phyloP scores from a whole-genome alignment of 2,888 invertebrate species.

The Ametastegia equiseti region DNA sequence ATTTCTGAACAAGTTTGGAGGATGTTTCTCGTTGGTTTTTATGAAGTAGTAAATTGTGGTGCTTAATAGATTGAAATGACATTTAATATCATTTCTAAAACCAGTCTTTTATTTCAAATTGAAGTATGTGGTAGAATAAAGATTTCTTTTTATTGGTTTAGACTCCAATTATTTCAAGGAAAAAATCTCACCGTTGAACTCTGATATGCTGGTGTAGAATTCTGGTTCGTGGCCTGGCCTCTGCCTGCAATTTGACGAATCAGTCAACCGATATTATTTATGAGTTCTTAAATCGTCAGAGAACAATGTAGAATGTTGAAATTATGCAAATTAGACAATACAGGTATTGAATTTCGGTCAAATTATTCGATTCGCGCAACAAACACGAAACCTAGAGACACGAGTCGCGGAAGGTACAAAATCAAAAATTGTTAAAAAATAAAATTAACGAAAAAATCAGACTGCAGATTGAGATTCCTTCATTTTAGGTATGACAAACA shows the following conservation, averaged over 20 bases:
- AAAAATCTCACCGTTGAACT: constrained; percentile 42
- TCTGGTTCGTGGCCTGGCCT: neutral
- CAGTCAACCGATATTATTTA: neutral
- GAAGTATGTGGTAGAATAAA: neutral
- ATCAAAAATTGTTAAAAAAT: neutral
- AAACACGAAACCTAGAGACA: neutral
- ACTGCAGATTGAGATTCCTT: no score
- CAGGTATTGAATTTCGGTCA: neutral
- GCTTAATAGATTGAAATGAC: neutral
- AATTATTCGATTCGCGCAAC: neutral
- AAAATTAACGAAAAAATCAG: neutral
- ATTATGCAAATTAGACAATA: neutral
- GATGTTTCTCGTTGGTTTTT: neutral
- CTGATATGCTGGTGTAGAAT: constrained; percentile 20
- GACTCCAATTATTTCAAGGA: neutral
- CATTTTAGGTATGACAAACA: neutral
- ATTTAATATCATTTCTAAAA: neutral
- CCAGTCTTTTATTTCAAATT: neutral
- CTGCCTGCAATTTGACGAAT: constrained; percentile 9
- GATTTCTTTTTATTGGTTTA: constrained; percentile 31
- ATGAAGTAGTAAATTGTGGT: no score
- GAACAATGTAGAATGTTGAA: neutral
- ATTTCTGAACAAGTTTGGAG: neutral
- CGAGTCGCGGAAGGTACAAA: neutral
- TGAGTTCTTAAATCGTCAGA: no score